Evolutionary conservation across 2,888 invertebrate species (phyloP), one percentile per base, ranked within the genome.

Genomic region (Saturnia japonica): DNA sequence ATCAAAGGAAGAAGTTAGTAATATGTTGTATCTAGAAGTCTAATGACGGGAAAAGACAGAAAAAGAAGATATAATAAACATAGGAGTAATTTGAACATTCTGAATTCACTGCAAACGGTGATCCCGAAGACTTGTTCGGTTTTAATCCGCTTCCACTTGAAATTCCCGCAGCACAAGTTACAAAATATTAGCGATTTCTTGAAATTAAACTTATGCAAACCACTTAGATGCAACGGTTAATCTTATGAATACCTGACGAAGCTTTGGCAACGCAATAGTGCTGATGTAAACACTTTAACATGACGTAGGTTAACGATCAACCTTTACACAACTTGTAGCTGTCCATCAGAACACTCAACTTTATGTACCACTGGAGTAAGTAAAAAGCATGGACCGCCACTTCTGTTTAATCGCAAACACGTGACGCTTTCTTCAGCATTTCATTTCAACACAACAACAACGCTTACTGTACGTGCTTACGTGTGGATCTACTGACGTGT

Each of bases 101-200:
- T 34, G 6, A 51, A 68, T 51, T 51, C 71, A 74, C 70, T 71
- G 22, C 69, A 67, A 74, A 62, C 77, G 77, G 76, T 77, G 82
- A 82, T 79, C 83, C 78, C 79, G 77, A 71, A 77, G 62, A 75
- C 79, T 79, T 80, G 78, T 80, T 80, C 77, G 75, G 80, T 78
- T 83, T 83, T 85, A 82, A 85, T 85, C 82, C 78, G 79, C 76
- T 76, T 74, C 78, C 78, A 77, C 78, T 78, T 74, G 69, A 71
- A 73, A 67, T 71, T 43, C n/a, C 28, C 16, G 70, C 54, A 67
- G 74, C 47, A 6, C 71, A 79, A 80, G 77, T 70, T 6, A 73
- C 0, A n/a, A 42, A 68, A 34, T 25, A 0, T 16, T 1, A 69
- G 74, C 71, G 77, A 51, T 47, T 47, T 51, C 25, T 25, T 11